Evolutionary conservation across 2,113 vertebrate species (phyloP), one percentile per base, ranked within the genome.

Genomic region (Podarcis muralis): DNA sequence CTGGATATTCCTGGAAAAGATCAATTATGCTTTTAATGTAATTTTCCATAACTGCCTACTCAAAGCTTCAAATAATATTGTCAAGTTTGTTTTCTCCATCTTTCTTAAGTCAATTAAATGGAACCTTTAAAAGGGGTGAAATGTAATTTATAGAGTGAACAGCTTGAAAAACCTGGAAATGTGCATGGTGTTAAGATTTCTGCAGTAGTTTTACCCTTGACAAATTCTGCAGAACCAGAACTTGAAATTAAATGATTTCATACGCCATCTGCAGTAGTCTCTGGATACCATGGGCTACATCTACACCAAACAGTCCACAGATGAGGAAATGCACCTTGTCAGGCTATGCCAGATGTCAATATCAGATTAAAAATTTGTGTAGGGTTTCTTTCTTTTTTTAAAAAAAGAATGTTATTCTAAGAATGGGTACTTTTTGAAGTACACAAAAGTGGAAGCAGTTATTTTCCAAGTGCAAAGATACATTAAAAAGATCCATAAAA

Each of bases 301-400:
- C 90, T 71, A 74, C 57, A 92, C 87, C 77, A 90, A 91, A 89
- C 82, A 93, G 88, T 87, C 83, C 80, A 84, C 91, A 94, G 92
- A 91, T 95, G 83, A 93, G 87, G 88, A 95, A 94, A 95, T 90
- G 93, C 95, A 57, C 37, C 83, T 86, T 90, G 85, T 25, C 0
- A 75, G 90, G 32, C 88, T 82, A 78, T 48, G 83, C 23, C 90
- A 96, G 96, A 91, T 95, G 91, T 93, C 93, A 92, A 76, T 74
- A 80, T 78, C 92, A 94, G 92, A 96, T 96, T 93, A 92, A 94
- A 82, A 96, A 94, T 78, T 86, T 18, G 69, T 85, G 72, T 1
- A 0, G 48, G 48, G 1, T 48, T 48, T 48, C 5, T 43, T 43
- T 72, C 0, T 16, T 32, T 87, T 32, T 91, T 48, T 48, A 9